Percentiles rank a stretch among this genome's conserved stretches.
These are phyloP conservation scores for Orussus abietinus DNA, from an alignment of 1,140 invertebrate genomes.

Conservation along the genomic window DNA sequence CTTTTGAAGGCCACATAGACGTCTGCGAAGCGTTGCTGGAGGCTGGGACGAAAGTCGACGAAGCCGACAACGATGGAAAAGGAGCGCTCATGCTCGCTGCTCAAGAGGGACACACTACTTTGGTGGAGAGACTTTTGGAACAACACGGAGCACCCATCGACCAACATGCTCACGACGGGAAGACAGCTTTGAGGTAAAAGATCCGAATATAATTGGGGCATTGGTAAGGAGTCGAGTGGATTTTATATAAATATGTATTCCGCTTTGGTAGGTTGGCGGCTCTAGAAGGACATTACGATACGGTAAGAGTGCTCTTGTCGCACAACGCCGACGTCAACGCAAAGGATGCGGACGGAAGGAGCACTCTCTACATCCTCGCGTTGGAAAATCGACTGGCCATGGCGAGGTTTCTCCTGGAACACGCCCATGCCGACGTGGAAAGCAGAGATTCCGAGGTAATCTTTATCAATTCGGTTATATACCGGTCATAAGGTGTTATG, in stretches of 20 bases:
- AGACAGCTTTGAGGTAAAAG: slow-evolving; percentile 80
- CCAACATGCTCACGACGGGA: slow-evolving; percentile 88
- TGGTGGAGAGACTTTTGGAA: slow-evolving; percentile 70
- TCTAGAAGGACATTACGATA: slow-evolving; percentile 80
- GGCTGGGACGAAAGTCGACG: slow-evolving; percentile 87
- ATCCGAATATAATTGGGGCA: too few species aligned
- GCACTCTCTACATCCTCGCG: slow-evolving; percentile 87
- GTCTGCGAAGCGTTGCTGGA: slow-evolving; percentile 84
- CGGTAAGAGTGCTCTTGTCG: slow-evolving; percentile 68
- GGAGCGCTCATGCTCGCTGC: slow-evolving; percentile 85
- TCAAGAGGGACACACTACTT: slow-evolving; percentile 76
- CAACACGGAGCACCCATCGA: slow-evolving; percentile 77
- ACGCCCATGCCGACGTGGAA: slow-evolving; percentile 78
- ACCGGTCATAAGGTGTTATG: too few species aligned
- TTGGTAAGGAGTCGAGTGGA: too few species aligned
- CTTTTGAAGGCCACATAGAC: slow-evolving; percentile 88
- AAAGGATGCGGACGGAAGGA: slow-evolving; percentile 87
- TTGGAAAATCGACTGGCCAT: slow-evolving; percentile 85
- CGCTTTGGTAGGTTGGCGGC: slow-evolving; percentile 79
- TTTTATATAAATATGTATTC: too few species aligned
- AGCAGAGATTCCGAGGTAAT: slow-evolving; percentile 80
- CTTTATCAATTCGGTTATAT: slow-evolving; percentile 30
- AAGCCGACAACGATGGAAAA: slow-evolving; percentile 92
- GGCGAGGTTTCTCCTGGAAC: slow-evolving; percentile 76
- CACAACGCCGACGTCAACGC: slow-evolving; percentile 85